These are phyloP conservation scores for Andricus curvator DNA, from an alignment of 2,888 invertebrate species.

Conservation along the genomic window DNA sequence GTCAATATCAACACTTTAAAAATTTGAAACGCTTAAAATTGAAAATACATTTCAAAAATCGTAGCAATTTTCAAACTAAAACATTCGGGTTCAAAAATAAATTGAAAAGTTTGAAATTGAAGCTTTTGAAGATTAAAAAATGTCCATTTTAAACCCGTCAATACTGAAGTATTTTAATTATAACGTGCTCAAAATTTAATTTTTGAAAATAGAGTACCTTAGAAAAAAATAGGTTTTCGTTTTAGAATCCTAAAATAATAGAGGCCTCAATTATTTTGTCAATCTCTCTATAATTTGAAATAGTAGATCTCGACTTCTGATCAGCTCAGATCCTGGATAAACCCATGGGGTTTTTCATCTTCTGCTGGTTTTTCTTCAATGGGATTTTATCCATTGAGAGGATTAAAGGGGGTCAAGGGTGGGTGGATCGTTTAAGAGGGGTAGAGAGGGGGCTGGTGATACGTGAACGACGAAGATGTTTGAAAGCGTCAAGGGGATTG, in stretches of 20 bases:
- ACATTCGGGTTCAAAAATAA: too few species aligned
- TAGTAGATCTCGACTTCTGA: background rate
- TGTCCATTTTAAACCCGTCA: too few species aligned
- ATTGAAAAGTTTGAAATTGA: too few species aligned
- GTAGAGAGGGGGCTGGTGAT: conserved; percentile 17
- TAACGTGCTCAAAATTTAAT: too few species aligned
- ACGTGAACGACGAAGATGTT: conserved; percentile 28
- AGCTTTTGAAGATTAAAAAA: background rate
- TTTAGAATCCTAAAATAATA: background rate
- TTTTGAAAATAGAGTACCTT: background rate
- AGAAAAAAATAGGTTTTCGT: background rate
- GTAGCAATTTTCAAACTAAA: too few species aligned
- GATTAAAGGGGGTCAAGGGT: conserved; percentile 29
- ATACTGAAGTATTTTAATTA: too few species aligned
- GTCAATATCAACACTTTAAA: too few species aligned
- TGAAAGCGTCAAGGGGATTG: conserved; percentile 32
- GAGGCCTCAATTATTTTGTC: background rate
- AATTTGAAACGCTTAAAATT: too few species aligned
- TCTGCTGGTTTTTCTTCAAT: conserved; percentile 36
- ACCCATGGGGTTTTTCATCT: conserved; percentile 19
- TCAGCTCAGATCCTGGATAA: background rate
- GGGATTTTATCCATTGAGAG: conserved; percentile 27
- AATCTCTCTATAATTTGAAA: background rate
- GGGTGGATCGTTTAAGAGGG: conserved; percentile 23
- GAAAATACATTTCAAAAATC: too few species aligned